Base-by-base conservation (phyloP, 2,888 invertebrate species). In the Sinotaia quadrata region DNA sequence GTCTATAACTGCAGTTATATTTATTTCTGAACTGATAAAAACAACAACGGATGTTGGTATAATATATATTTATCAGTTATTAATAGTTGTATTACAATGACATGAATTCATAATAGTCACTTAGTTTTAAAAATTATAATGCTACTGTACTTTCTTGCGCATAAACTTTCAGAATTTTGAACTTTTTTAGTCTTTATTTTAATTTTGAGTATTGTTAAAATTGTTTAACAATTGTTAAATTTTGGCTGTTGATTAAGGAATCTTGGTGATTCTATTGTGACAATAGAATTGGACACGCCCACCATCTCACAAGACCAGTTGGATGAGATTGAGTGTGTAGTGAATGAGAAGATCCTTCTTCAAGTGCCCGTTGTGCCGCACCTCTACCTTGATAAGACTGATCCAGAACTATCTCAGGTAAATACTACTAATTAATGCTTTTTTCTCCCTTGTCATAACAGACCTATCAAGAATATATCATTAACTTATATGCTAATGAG, bases 241-340 rank as follows among this genome's bases (percentile, higher is more conserved):
- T n/a, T n/a, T n/a, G 10, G 54, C 15, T 47, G 47, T 47, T 24
- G 7, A 71, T 70, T 8, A 65, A 87, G 87, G 95, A 94, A 93
- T 92, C 89, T 95, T 0, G 95, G 95, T 0, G 91, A 92, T 56
- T 93, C 92, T 0, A 91, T 92, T 49, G 93, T 92, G 2, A 91
- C 92, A 81, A 91, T 95, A 62, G 95, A 95, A 88, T 86, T 92
- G 71, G 87, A 89, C 75, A 87, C 87, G 5, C 75, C 85, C 0
- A 69, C 70, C 33, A 75, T 89, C 75, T 77, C 80, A 4, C 67
- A 63, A 21, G 85, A 85, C 3, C 83, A 88, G 73, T 77, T 89
- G 62, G 62, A 58, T 8, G 68, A 79, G 33, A 75, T 92, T 4
- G 95, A 95, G 84, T 85, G 88, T 0, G 88, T 90, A 47, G 92